A percentile compares a stretch with the other conserved stretches of the same genome.
Evolutionary conservation across 2,888 invertebrate species (phyloP).

Genomic region (Cremastinae sp.): DNA sequence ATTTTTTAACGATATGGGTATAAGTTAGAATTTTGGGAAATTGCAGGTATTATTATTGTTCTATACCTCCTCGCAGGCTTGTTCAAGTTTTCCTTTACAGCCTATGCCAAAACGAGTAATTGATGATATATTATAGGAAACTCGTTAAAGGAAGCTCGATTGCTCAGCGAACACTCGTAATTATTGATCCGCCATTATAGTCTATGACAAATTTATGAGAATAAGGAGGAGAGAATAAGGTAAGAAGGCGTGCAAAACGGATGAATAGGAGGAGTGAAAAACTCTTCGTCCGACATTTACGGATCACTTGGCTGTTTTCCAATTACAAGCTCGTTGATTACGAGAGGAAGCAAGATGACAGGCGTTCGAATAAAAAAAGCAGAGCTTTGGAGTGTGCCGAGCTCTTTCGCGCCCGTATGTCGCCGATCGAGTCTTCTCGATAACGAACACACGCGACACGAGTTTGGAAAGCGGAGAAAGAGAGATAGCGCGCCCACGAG

Average conservation of each 20-base stretch:
- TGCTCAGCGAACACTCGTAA: conserved; percentile 1
- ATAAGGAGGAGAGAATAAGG: background rate
- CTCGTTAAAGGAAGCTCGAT: conserved; percentile 31
- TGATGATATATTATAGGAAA: too few species aligned
- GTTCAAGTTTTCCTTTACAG: too few species aligned
- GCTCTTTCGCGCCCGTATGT: conserved; percentile 30
- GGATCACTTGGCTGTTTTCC: conserved; percentile 74
- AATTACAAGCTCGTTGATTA: conserved; percentile 74
- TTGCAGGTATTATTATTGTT: too few species aligned
- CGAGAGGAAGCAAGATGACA: conserved; percentile 49
- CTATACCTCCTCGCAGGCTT: too few species aligned
- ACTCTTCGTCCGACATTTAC: conserved; percentile 62
- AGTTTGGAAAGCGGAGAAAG: too few species aligned
- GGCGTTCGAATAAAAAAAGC: conserved; percentile 66
- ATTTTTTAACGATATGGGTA: too few species aligned
- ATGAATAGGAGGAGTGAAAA: conserved; percentile 23
- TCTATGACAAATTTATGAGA: background rate
- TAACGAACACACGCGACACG: too few species aligned
- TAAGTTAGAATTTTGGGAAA: too few species aligned
- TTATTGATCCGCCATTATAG: conserved; percentile 24
- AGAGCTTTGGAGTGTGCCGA: background rate
- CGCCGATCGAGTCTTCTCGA: too few species aligned
- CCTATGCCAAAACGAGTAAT: too few species aligned
- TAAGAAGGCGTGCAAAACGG: conserved; percentile 5
- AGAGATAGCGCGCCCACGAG: conserved; percentile 46